These are phyloP conservation scores for rat (Rattus norvegicus) DNA, from an alignment of 2,113 vertebrate species.

Conservation along the genomic window GRCr8 NC_086027.1:106817001-106817500, in stretches of 20 bases:
- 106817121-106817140: background rate
- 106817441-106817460: too few relatives aligned
- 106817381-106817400: background rate
- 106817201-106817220: background rate
- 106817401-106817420: background rate
- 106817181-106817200: background rate
- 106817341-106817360: background rate
- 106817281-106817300: background rate
- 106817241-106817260: background rate
- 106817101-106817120: too few relatives aligned
- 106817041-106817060: background rate
- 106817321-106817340: background rate
- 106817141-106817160: background rate
- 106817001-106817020: background rate
- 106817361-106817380: too few relatives aligned
- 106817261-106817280: background rate
- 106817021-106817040: background rate
- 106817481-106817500: background rate
- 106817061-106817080: too few relatives aligned
- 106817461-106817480: background rate
- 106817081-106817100: too few relatives aligned
- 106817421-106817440: background rate
- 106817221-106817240: accelerated
- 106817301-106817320: background rate
- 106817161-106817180: background rate